These are phyloP conservation scores for Pipistrellus nathusii DNA, from an alignment of 2,797 vertebrate species.

Conservation along the genomic window DNA sequence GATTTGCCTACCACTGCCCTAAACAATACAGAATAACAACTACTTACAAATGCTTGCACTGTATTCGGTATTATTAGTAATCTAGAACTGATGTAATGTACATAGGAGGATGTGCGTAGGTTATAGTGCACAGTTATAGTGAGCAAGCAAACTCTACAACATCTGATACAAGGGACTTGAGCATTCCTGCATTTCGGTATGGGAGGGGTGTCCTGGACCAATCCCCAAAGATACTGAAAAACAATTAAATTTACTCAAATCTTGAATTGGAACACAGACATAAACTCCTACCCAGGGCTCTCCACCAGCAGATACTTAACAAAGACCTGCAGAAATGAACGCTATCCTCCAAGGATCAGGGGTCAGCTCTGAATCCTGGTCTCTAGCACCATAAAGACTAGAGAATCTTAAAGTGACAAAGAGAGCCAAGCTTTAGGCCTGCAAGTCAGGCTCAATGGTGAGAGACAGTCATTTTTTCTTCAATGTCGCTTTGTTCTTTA, in stretches of 20 bases:
- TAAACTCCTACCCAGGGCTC: neutral
- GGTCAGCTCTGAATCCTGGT: neutral
- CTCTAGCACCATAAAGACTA: neutral
- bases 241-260: neutral
- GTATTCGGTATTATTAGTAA: neutral
- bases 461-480: neutral
- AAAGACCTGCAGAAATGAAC: neutral
- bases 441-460: neutral
- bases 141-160: neutral
- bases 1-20: neutral
- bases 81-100: neutral
- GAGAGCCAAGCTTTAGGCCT: neutral
- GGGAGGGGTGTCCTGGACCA: neutral
- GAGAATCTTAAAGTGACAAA: neutral
- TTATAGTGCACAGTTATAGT: neutral
- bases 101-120: neutral
- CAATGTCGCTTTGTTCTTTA: slow-evolving; percentile 19
- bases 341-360: neutral
- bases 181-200: neutral
- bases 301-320: neutral
- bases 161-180: neutral
- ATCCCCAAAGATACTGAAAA: neutral
- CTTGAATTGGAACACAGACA: neutral
- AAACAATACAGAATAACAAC: neutral
- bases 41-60: neutral